Conservation (phyloP, 1,140 invertebrate genomes). For the Subanguina moxae region DNA sequence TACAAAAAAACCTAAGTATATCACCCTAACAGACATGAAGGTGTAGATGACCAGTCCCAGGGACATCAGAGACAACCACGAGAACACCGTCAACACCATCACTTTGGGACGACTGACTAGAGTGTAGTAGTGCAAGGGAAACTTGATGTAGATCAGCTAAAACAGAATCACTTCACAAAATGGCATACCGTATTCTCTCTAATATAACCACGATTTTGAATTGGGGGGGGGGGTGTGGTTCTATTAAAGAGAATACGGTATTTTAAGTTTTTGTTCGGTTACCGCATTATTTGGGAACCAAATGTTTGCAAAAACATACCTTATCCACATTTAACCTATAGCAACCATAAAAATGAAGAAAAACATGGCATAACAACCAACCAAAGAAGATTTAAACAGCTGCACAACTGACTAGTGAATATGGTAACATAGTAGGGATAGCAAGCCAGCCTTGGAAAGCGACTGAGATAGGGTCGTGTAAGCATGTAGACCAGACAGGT, state of each 20-base stretch:
- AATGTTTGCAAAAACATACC: too few relatives aligned
- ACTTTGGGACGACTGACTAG: constrained; percentile 45
- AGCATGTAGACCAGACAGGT: constrained; percentile 55
- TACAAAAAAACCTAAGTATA: too few relatives aligned
- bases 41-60: constrained; percentile 39
- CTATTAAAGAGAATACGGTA: too few relatives aligned
- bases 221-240: too few relatives aligned
- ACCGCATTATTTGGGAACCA: too few relatives aligned
- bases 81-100: constrained; percentile 30
- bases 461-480: constrained; percentile 45
- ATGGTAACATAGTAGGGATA: constrained; percentile 55
- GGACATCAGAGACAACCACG: constrained; percentile 40
- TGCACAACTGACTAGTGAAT: constrained; percentile 53
- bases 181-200: too few relatives aligned
- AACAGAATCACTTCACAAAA: constrained; percentile 57
- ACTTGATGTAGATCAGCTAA: constrained; percentile 56
- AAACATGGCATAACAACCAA: constrained; percentile 21
- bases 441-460: constrained; percentile 39
- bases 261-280: too few relatives aligned
- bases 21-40: constrained; percentile 43
- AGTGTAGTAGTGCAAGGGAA: constrained; percentile 54
- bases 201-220: too few relatives aligned
- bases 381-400: constrained; percentile 56
- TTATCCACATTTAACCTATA: too few relatives aligned
- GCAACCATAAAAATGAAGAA: too few relatives aligned